Percentiles rank a stretch among this genome's conserved stretches.
These are phyloP conservation scores for Oreochromis grahami DNA, from an alignment of 2,797 vertebrate species.

Conservation along the genomic window DNA sequence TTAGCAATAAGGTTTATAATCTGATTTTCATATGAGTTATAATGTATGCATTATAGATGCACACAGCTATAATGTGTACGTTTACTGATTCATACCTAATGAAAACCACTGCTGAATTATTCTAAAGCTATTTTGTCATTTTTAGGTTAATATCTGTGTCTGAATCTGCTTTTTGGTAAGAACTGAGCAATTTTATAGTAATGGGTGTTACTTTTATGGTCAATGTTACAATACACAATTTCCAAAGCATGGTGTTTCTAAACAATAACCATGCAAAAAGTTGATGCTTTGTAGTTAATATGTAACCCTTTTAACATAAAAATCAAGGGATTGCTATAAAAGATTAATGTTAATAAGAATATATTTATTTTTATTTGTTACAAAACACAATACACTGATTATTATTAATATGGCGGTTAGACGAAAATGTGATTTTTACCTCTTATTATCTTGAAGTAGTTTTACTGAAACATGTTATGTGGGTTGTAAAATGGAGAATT, in stretches of 20 bases:
- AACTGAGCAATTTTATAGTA: not conserved
- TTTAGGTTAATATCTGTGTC: not conserved
- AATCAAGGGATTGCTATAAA: not conserved
- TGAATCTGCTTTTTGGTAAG: not conserved
- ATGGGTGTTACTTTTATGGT: not conserved
- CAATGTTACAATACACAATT: not conserved
- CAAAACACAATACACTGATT: not conserved
- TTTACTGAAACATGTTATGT: not conserved
- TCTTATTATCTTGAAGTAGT: not conserved
- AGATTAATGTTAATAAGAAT: not conserved
- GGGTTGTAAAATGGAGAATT: not conserved
- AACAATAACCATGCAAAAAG: not conserved
- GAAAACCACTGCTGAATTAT: not conserved
- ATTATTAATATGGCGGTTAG: not conserved
- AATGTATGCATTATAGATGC: not conserved
- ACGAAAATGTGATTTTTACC: not conserved
- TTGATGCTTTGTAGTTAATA: not conserved
- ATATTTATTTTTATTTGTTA: not conserved
- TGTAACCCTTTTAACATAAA: not conserved
- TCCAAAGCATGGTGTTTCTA: not conserved
- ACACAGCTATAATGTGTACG: not conserved
- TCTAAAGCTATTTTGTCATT: not conserved
- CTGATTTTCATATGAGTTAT: not conserved
- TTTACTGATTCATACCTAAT: not conserved
- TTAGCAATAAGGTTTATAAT: not conserved